Base-by-base conservation (phyloP, 2,888 invertebrate species). In the Chaetogeoica ovagalla region DNA sequence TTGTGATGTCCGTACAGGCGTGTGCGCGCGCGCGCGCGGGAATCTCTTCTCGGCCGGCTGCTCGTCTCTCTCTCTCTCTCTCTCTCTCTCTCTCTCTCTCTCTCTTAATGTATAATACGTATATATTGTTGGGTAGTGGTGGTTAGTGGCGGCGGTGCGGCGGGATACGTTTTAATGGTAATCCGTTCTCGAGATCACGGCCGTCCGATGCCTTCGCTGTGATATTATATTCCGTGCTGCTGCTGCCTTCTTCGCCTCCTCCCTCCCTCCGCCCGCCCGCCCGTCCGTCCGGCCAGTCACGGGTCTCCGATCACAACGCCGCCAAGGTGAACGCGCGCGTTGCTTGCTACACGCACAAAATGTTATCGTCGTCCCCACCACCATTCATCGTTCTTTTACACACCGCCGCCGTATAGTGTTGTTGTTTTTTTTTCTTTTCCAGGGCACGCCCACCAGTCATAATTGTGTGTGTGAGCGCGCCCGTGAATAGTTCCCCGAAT, bases 151-250 rank as follows among this genome's bases (percentile, higher is more conserved):
- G 48, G 48, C 13, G 48, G 11, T 9, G 43, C 23, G 15, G 68
- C 4, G 62, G 69, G 21, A 52, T 70, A 52, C 13, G 13, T 15
- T 52, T 48, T 79, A 77, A 77, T 63, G 70, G 52, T 71, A 71
- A 79, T 71, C 79, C 43, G 71, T 71, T 30, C 79, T 30, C 79
- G 79, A 79, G 79, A 79, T 79, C 79, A 79, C 79, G 79, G 79
- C 43, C 79, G 79, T 79, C 79, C 79, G 79, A 79, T 79, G 79
- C 79, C 79, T 79, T 19, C 71, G 71, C 30, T 30, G 30, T 69
- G 60, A 70, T 69, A 69, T 77, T 77, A 59, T 19, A 52, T 52
- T 30, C 73, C 60, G 13, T 48, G 48, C 48, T 9, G 21, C 48
- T 9, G 21, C 66, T 57, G 43, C 66, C 57, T n/a, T 9, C 15